These are phyloP conservation scores for Troilus luridus DNA, from an alignment of 2,888 invertebrate genomes.

Conservation along the genomic window DNA sequence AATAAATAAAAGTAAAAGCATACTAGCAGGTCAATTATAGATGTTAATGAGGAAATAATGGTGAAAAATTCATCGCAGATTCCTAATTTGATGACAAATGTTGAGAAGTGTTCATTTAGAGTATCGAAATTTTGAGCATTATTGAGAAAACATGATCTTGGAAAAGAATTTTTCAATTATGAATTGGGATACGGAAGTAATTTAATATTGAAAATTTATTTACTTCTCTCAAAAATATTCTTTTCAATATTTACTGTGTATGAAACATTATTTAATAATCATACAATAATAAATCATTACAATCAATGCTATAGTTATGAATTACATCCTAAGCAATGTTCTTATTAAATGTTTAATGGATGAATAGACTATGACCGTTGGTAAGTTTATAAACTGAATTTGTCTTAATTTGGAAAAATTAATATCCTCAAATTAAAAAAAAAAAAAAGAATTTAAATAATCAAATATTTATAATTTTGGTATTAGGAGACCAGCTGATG, in stretches of 20 bases:
- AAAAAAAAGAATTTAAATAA: background rate
- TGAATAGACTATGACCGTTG: background rate
- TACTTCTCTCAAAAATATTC: background rate
- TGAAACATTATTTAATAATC: background rate
- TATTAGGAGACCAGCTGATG: conserved; percentile 70
- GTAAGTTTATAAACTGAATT: background rate
- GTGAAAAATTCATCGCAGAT: too few relatives aligned
- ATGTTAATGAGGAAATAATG: too few relatives aligned
- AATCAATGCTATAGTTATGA: background rate
- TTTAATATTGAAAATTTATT: background rate
- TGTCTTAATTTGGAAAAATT: background rate
- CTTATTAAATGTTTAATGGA: background rate
- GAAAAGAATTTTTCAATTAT: too few relatives aligned
- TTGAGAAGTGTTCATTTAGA: too few relatives aligned
- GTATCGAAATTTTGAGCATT: too few relatives aligned
- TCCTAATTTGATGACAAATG: too few relatives aligned
- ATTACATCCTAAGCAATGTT: background rate
- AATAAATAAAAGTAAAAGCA: too few relatives aligned
- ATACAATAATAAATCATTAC: background rate
- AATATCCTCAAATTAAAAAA: background rate
- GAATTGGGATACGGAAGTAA: too few relatives aligned
- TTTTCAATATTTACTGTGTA: background rate
- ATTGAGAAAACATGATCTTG: too few relatives aligned
- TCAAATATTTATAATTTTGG: background rate
- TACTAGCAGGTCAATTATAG: too few relatives aligned